Conservation (phyloP, 2,888 invertebrate species). For the Tinea trinotella region DNA sequence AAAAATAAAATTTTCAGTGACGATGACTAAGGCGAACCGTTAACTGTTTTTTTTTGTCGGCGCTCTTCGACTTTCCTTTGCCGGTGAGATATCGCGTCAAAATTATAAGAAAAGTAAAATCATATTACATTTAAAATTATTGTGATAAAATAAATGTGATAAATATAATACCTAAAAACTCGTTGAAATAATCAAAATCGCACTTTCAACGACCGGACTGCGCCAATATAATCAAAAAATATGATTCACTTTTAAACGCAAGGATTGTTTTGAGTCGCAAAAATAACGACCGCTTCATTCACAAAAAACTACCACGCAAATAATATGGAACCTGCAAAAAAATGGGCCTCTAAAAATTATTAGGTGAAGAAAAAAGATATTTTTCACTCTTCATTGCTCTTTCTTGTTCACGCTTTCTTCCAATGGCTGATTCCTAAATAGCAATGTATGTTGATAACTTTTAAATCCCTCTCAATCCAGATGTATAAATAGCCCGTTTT, state of each 20-base stretch:
- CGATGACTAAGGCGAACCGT: no score
- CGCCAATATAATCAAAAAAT: conserved; percentile 19
- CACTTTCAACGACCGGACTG: background rate
- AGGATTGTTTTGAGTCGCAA: conserved; percentile 33
- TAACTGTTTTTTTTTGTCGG: no score
- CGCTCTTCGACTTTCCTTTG: no score
- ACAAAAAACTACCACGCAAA: conserved; percentile 38
- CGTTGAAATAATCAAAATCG: no score
- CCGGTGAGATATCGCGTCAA: no score
- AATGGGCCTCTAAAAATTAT: conserved; percentile 17
- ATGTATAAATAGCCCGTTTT: background rate
- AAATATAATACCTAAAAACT: no score
- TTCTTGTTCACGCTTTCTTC: background rate
- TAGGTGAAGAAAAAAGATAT: background rate
- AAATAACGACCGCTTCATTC: conserved; percentile 35
- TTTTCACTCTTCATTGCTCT: conserved; percentile 2
- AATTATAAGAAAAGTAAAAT: no score
- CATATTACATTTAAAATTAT: no score
- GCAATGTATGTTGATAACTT: conserved; percentile 14
- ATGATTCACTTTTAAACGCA: conserved; percentile 49
- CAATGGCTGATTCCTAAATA: background rate
- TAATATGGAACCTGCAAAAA: conserved; percentile 34
- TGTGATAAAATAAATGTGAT: no score
- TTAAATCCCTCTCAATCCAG: background rate
- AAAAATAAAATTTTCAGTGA: no score